Percentiles rank a stretch among this genome's conserved stretches.
Evolutionary conservation across 2,113 vertebrate genomes (phyloP).

Genomic region (Eleginops maclovinus): DNA sequence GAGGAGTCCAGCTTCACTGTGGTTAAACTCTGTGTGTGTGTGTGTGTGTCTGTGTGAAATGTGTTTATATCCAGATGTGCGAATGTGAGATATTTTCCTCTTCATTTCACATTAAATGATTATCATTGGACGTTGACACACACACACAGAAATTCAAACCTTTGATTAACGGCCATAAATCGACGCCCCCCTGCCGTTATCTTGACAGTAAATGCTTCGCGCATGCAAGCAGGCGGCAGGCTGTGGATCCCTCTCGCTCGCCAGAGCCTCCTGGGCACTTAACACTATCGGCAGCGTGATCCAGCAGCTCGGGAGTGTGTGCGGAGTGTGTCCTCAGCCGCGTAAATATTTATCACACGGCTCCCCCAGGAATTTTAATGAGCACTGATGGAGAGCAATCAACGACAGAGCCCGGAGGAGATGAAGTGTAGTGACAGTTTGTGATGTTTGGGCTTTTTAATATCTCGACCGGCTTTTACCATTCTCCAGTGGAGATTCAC

Average conservation of each 20-base stretch:
- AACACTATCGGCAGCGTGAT: conserved; percentile 67
- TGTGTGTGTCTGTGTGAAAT: conserved; percentile 34
- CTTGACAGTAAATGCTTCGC: conserved; percentile 71
- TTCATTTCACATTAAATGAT: conserved; percentile 64
- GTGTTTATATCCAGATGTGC: conserved; percentile 69
- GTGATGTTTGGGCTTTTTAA: conserved; percentile 33
- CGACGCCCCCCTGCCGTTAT: conserved; percentile 51
- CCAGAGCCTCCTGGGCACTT: conserved; percentile 65
- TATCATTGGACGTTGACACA: conserved; percentile 35
- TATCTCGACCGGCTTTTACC: conserved; percentile 16
- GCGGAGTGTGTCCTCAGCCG: conserved; percentile 77
- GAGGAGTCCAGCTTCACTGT: conserved; percentile 69
- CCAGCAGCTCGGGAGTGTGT: conserved; percentile 72
- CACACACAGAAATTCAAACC: conserved; percentile 27
- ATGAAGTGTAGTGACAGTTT: conserved; percentile 35
- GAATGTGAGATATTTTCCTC: conserved; percentile 63
- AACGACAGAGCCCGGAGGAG: conserved; percentile 40
- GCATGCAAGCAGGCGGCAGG: conserved; percentile 42
- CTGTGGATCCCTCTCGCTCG: conserved; percentile 30
- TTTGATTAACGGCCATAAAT: conserved; percentile 51
- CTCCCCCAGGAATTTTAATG: conserved; percentile 80
- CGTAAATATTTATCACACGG: conserved; percentile 80
- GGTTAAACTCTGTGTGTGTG: conserved; percentile 50
- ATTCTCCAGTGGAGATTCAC: conserved; percentile 40
- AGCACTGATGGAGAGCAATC: conserved; percentile 75